phyloP scores from a whole-genome alignment of 2,113 vertebrate species.

The Mirza zaza region DNA sequence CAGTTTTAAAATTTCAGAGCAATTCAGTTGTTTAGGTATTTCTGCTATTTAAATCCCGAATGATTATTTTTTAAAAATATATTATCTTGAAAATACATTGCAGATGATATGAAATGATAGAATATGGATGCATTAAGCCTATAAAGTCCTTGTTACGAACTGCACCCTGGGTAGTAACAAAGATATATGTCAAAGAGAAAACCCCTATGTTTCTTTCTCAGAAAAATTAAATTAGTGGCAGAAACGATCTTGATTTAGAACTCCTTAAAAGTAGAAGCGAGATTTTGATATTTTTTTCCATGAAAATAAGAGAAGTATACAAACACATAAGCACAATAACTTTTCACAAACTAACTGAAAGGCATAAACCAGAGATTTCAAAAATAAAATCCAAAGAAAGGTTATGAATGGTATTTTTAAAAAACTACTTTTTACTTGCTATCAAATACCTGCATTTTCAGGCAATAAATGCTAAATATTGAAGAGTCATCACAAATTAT shows the following conservation, averaged over 20 bases:
- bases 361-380: neutral
- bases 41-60: constrained; percentile 12
- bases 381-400: constrained; percentile 31
- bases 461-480: neutral
- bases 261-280: neutral
- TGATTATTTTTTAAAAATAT: neutral
- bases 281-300: neutral
- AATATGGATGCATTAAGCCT: neutral
- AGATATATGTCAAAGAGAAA: neutral
- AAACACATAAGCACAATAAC: neutral
- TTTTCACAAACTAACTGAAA: constrained; percentile 18
- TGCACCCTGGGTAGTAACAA: neutral
- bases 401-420: neutral
- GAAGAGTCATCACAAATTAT: neutral
- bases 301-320: neutral
- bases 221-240: constrained; percentile 26
- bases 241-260: constrained; percentile 29
- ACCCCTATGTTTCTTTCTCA: neutral
- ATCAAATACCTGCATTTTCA: neutral
- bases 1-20: neutral
- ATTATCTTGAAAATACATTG: constrained; percentile 9
- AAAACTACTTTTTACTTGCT: neutral
- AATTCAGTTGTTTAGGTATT: neutral
- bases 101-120: neutral
- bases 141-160: neutral